phyloP scores from a whole-genome alignment of 2,888 invertebrate genomes.

The Hypomecis atomaria region DNA sequence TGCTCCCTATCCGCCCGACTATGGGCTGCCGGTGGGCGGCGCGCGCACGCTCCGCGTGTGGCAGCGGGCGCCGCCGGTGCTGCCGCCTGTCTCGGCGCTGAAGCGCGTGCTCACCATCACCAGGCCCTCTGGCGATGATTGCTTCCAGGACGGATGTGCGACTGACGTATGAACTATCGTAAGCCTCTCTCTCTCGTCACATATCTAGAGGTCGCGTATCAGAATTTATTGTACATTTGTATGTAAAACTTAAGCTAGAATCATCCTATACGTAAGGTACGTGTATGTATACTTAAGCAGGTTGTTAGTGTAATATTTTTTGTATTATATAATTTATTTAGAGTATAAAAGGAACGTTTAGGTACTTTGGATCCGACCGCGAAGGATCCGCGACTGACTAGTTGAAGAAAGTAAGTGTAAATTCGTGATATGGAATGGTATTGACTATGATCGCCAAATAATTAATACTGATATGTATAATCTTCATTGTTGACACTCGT shows the following conservation, averaged over 20 bases:
- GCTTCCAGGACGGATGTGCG: conserved; percentile 96
- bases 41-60: conserved; percentile 93
- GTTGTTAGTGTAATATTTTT: conserved; percentile 80
- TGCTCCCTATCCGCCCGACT: conserved; percentile 89
- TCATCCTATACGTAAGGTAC: conserved; percentile 68
- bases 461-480: conserved; percentile 66
- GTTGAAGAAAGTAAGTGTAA: conserved; percentile 81
- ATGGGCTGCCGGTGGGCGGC: conserved; percentile 89
- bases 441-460: conserved; percentile 83
- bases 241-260: conserved; percentile 60
- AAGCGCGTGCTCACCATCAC: conserved; percentile 93
- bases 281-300: conserved; percentile 69
- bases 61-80: conserved; percentile 94
- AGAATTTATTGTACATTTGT: conserved; percentile 65
- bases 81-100: conserved; percentile 93
- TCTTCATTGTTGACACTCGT: conserved; percentile 74
- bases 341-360: conserved; percentile 75
- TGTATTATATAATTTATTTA: conserved; percentile 84
- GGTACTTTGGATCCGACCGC: conserved; percentile 73
- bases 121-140: conserved; percentile 95
- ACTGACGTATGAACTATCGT: conserved; percentile 90
- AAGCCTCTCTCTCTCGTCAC: conserved; percentile 49
- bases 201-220: conserved; percentile 62
- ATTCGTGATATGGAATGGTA: conserved; percentile 80
- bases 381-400: conserved; percentile 82